Evolutionary conservation across 2,113 vertebrate species (phyloP).

Genomic region (Pollachius pollachius): DNA sequence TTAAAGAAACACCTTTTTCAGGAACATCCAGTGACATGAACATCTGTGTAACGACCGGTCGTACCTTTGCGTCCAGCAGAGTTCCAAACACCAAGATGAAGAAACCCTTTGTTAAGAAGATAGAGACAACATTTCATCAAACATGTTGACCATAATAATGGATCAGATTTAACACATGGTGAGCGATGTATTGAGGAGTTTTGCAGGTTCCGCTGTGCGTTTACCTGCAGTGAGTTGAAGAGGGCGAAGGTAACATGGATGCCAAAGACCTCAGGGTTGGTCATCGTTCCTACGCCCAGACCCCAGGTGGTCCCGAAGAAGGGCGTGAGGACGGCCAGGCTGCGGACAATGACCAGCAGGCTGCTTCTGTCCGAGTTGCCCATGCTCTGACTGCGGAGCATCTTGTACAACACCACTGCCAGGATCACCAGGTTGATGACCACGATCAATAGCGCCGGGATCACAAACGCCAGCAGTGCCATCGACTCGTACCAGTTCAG

Average conservation of each 20-base stretch:
- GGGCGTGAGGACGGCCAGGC: slow-evolving; percentile 79
- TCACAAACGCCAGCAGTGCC: slow-evolving; percentile 79
- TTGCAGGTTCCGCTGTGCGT: neutral
- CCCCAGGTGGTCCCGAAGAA: slow-evolving; percentile 84
- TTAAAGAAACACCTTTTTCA: neutral
- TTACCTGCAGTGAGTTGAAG: slow-evolving; percentile 86
- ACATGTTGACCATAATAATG: neutral
- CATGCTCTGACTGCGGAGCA: slow-evolving; percentile 62
- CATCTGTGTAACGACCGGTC: neutral
- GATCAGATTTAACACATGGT: neutral
- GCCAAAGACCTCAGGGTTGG: slow-evolving; percentile 10
- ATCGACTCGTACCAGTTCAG: slow-evolving; percentile 77
- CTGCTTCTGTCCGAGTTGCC: slow-evolving; percentile 56
- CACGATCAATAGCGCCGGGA: slow-evolving; percentile 74
- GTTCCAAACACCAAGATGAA: slow-evolving; percentile 79
- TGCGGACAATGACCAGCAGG: slow-evolving; percentile 73
- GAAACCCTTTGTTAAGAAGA: slow-evolving; percentile 67
- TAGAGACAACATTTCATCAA: neutral
- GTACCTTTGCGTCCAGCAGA: slow-evolving; percentile 75
- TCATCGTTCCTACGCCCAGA: slow-evolving; percentile 54
- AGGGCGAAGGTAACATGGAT: slow-evolving; percentile 75
- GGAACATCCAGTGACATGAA: neutral
- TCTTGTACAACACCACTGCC: slow-evolving; percentile 72
- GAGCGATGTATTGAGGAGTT: neutral
- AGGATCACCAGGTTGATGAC: slow-evolving; percentile 72